Base-by-base conservation (phyloP, 2,888 invertebrate genomes). In the Chromoteleia sp. region DNA sequence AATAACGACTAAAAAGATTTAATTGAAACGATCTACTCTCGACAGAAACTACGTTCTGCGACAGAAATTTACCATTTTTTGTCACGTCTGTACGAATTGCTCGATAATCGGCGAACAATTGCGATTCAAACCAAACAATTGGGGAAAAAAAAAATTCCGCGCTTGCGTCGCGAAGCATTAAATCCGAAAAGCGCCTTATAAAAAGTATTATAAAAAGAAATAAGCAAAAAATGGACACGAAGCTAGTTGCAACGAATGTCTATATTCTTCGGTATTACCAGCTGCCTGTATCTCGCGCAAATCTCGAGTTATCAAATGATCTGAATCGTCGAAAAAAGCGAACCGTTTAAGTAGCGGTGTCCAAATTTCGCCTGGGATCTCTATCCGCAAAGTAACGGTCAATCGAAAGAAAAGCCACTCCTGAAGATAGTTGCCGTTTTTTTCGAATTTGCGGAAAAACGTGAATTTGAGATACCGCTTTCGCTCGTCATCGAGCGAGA, bases 181-280 rank as follows among this genome's bases (percentile, higher is more conserved):
- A 74, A 74, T 74, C 56, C 63, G 33, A 36, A 74, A 74, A 74
- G 33, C 63, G 45, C 21, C 33, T 63, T 54, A 74, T 33, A 56
- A 63, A 63, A 74, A 56, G 54, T 3, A 65, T 14, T 0, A 25
- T 1, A 73, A 61, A 63, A 73, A 73, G 54, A 17, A 12, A 1
- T 10, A 15, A 0, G 36, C 17, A 39, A 63, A 74, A 74, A 63
- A 50, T 30, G 19, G 36, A 67, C 67, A 12, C 29, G 6, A 43
- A 54, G 56, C 14, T 41, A 17, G 19, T 50, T 33, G 52, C 43
- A 59, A 43, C 61, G 25, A 63, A 74, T 45, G 33, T 43, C 63
- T 74, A 54, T 63, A 56, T 74, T 54, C 56, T 29, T 39, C 7
- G 12, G 30, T 36, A 4, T 56, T 30, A 41, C 41, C 67, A 71